Evolutionary conservation across 2,888 invertebrate species (phyloP).

Genomic region (Eledone cirrhosa): DNA sequence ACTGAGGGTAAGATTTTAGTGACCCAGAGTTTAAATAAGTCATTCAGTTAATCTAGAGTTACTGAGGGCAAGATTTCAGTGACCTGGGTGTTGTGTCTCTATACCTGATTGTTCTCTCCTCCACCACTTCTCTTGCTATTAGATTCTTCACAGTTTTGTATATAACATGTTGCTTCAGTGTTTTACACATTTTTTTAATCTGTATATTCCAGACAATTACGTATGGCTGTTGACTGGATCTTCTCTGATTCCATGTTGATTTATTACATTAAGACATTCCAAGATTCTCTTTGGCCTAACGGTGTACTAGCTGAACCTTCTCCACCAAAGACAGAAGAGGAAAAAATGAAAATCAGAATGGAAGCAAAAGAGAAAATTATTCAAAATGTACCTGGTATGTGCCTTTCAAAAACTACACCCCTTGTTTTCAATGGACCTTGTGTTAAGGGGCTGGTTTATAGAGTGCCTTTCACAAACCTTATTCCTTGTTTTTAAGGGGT

Average conservation of each 20-base stretch:
- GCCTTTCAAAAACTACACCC: neutral
- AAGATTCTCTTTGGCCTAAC: constrained; percentile 90
- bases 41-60: too few relatives aligned
- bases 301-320: constrained; percentile 73
- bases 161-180: neutral
- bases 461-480: too few relatives aligned
- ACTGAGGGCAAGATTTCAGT: too few relatives aligned
- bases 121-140: too few relatives aligned
- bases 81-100: too few relatives aligned
- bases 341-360: constrained; percentile 69
- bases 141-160: neutral
- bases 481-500: too few relatives aligned
- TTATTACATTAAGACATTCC: constrained; percentile 82
- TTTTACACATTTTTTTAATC: too few relatives aligned
- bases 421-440: neutral
- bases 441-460: too few relatives aligned
- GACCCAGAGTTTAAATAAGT: too few relatives aligned
- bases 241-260: constrained; percentile 91
- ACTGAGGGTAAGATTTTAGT: too few relatives aligned
- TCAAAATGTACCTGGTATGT: constrained; percentile 64
- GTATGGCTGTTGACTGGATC: constrained; percentile 85
- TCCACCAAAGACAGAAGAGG: constrained; percentile 72
- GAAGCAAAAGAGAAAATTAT: constrained; percentile 65
- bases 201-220: constrained; percentile 76
- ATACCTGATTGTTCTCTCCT: too few relatives aligned